phyloP scores from a whole-genome alignment of 35 echinoderm and acorn worm genomes.

The Ophioderma brevispina region DNA sequence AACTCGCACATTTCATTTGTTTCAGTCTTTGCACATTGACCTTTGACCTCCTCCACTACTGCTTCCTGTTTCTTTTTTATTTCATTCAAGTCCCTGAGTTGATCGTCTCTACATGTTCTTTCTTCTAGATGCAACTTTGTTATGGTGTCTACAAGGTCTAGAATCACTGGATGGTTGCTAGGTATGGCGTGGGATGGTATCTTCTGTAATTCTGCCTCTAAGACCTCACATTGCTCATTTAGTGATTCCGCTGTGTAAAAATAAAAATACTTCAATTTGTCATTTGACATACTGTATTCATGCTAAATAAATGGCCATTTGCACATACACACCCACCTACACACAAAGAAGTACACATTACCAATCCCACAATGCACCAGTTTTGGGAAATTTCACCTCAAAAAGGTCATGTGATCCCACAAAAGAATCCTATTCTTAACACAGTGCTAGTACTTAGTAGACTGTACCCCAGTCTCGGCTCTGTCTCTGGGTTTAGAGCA shows the following conservation, averaged over 20 bases:
- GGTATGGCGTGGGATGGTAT: background rate
- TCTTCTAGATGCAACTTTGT: background rate
- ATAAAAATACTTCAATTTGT: too few relatives aligned
- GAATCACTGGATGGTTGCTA: slow-evolving; percentile 9
- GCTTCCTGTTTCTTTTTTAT: background rate
- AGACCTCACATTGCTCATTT: background rate
- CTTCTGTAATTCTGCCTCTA: background rate
- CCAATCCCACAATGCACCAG: too few relatives aligned
- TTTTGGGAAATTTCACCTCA: too few relatives aligned
- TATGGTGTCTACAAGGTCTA: background rate
- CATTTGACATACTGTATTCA: too few relatives aligned
- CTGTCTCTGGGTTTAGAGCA: too few relatives aligned
- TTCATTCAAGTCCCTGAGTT: background rate
- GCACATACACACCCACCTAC: too few relatives aligned
- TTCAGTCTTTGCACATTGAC: background rate
- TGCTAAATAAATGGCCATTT: too few relatives aligned
- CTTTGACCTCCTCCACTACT: background rate
- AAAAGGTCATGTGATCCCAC: too few relatives aligned
- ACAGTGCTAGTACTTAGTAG: too few relatives aligned
- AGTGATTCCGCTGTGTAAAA: background rate
- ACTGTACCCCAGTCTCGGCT: too few relatives aligned
- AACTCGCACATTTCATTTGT: background rate
- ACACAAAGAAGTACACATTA: too few relatives aligned
- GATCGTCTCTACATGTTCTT: background rate
- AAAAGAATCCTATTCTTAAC: too few relatives aligned